Percentiles rank a stretch among this genome's conserved stretches.
Evolutionary conservation across 2,113 vertebrate genomes (phyloP).

Genomic region (Zootoca vivipara): DNA sequence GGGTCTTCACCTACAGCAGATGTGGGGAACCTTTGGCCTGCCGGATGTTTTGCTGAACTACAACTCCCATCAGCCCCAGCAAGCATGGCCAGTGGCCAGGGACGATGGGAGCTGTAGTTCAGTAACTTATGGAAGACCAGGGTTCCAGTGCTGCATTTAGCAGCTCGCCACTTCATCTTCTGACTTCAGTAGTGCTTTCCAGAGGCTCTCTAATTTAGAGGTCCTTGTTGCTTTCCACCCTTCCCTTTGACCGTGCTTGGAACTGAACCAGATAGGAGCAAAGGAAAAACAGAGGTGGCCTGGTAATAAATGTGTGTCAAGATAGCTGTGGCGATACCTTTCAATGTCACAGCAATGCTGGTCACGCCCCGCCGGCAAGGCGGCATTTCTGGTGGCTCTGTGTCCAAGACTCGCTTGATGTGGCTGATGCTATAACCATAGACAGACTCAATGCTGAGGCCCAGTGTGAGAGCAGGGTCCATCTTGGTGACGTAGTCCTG

Average conservation of each 20-base stretch:
- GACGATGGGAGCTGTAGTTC: too few species aligned
- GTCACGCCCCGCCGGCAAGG: conserved; percentile 82
- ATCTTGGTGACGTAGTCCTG: conserved; percentile 92
- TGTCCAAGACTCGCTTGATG: conserved; percentile 83
- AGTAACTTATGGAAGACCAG: too few species aligned
- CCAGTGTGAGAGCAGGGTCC: conserved; percentile 90
- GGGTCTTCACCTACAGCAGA: background rate
- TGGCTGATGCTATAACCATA: conserved; percentile 88
- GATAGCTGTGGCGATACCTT: conserved; percentile 72
- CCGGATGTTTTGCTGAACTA: too few species aligned
- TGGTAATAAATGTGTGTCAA: background rate
- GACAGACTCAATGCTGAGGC: conserved; percentile 88
- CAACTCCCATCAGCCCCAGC: too few species aligned
- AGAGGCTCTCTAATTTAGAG: background rate
- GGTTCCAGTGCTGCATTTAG: background rate
- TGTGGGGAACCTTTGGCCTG: too few species aligned
- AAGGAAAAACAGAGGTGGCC: rapidly evolving
- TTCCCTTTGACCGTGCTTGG: background rate
- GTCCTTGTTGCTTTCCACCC: background rate
- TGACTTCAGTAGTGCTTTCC: background rate
- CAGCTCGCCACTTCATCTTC: background rate
- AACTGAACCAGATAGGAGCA: background rate
- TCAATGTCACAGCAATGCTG: conserved; percentile 83
- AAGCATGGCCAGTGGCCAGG: too few species aligned
- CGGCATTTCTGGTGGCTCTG: conserved; percentile 79